Conservation (phyloP, 2,888 invertebrate genomes). For the Trichopria drosophilae region DNA sequence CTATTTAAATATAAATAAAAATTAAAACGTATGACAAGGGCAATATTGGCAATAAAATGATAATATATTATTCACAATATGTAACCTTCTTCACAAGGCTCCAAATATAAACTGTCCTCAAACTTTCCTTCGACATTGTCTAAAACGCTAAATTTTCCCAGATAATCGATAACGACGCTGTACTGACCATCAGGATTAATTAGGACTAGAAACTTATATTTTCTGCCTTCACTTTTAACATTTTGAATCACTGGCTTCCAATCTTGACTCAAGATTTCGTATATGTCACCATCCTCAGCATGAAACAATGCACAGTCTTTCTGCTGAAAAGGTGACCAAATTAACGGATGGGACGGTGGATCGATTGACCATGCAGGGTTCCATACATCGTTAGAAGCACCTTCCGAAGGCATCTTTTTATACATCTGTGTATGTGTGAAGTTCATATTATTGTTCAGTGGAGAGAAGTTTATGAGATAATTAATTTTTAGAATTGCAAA, state of each 20-base stretch:
- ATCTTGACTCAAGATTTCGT: conserved; percentile 36
- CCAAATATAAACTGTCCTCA: conserved; percentile 27
- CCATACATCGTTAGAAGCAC: conserved; percentile 36
- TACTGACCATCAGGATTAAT: conserved; percentile 27
- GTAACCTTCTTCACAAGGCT: no score
- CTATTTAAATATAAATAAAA: no score
- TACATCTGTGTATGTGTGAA: no score
- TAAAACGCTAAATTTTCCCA: conserved; percentile 37
- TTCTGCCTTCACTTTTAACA: conserved; percentile 30
- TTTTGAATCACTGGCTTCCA: conserved; percentile 33
- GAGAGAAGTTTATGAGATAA: no score
- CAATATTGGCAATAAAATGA: no score
- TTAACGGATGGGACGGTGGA: conserved; percentile 34
- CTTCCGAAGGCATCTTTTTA: conserved; percentile 26
- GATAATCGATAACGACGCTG: conserved; percentile 32
- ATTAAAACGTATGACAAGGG: no score
- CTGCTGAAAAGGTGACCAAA: conserved; percentile 30
- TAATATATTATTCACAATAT: no score
- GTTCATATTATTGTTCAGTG: no score
- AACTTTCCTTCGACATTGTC: conserved; percentile 36
- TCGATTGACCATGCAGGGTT: conserved; percentile 39
- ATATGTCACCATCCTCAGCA: conserved; percentile 38
- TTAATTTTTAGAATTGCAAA: no score
- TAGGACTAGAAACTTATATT: conserved; percentile 30
- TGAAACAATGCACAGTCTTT: conserved; percentile 41